Evolutionary conservation across 2,797 vertebrate species (phyloP), one percentile per base, ranked within the genome.

Genomic region (Oryzias sinensis): DNA sequence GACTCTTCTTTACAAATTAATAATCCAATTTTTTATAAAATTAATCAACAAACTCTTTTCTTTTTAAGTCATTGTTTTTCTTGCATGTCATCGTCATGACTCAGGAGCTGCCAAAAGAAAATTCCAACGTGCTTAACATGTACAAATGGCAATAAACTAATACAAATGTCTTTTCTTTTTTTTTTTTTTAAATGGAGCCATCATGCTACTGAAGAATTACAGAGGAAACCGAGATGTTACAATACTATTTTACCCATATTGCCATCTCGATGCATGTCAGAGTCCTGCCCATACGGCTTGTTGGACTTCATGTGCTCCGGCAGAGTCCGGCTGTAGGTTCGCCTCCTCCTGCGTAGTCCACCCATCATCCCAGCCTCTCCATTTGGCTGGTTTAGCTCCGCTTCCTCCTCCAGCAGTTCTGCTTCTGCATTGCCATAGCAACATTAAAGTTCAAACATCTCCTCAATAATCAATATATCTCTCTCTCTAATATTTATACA

Each of bases 351-450:
- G 18, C 96, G 90, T 27, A 95, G 54, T 14, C 88, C 90, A 8
- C 86, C 85, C 14, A 89, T 62, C 88, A 96, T 96, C 63, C 91
- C 93, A 9, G 84, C 56, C 51, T 98, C 97, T 62, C 91, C 91
- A 7, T 88, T 79, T 17, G 90, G 83, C 60, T 93, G 93, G 69
- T 86, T 96, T 54, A 94, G 61, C 76, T 92, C 80, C 0, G 89
- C 92, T 72, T 98, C 96, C 80, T 98, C 96, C 83, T 93, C 90
- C 65, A 94, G 77, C 65, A 99, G 93, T 57, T 97, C 92, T 1
- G 90, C 82, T 82, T 97, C 97, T 98, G 81, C 9, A 45, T 13
- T 2, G n/a, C 1, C 45, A 8, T 33, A 59, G 11, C 42, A 60
- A 29, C 29, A 9, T 9, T 11, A 37, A 37, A 11, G 33, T 37